A percentile compares a stretch with the other conserved stretches of the same genome.
Conservation (phyloP, 1,140 invertebrate genomes). For the Macrosteles quadrilineatus region DNA sequence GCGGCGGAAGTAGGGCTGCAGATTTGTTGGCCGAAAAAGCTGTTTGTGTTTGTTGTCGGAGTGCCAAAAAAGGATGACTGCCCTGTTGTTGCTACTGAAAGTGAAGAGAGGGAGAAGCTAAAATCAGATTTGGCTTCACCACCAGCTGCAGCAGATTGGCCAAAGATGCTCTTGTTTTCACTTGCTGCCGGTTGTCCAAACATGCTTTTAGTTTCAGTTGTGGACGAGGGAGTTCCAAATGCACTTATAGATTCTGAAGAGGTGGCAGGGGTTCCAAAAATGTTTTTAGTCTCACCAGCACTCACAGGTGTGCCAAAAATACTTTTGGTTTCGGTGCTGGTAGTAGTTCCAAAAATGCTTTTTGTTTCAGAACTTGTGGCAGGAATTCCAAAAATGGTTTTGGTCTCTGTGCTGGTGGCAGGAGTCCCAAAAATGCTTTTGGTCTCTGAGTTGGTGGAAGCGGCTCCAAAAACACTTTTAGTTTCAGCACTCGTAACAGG, state of each 20-base stretch:
- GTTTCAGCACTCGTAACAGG: background rate
- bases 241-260: background rate
- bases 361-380: background rate
- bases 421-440: conserved; percentile 17
- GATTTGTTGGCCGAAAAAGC: conserved; percentile 27
- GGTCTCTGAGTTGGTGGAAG: background rate
- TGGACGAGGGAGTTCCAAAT: conserved; percentile 18
- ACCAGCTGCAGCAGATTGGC: conserved; percentile 13
- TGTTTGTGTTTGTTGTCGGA: conserved; percentile 32
- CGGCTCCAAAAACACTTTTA: conserved; percentile 22
- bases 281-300: background rate
- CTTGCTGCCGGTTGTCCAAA: background rate
- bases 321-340: background rate
- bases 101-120: conserved; percentile 17
- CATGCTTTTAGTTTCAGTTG: conserved; percentile 7
- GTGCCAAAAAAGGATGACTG: conserved; percentile 30
- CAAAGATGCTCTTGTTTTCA: conserved; percentile 4
- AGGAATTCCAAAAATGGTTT: conserved; percentile 23
- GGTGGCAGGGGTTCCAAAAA: conserved; percentile 20
- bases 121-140: conserved; percentile 7
- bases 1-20: conserved; percentile 29
- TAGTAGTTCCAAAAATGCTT: conserved; percentile 3
- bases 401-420: background rate
- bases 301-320: conserved; percentile 15
- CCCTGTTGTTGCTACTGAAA: background rate